These are phyloP conservation scores for Crenichthys baileyi DNA, from an alignment of 2,797 vertebrate species.

Conservation along the genomic window DNA sequence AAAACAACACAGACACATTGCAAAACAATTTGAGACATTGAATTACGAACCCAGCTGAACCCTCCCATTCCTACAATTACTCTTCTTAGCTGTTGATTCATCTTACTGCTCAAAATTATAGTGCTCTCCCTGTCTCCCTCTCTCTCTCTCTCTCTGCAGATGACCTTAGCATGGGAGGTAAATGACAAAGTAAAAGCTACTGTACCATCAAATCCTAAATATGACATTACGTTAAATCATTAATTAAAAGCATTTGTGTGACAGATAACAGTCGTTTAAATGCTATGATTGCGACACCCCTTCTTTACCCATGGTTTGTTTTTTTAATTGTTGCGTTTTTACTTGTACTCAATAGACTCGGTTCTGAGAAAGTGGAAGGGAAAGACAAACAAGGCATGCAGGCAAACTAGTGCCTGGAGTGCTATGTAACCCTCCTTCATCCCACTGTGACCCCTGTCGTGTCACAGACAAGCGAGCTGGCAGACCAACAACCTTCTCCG, in stretches of 20 bases:
- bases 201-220: background rate
- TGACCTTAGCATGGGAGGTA: background rate
- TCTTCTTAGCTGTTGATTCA: background rate
- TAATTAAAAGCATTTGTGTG: background rate
- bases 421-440: slow-evolving; percentile 39
- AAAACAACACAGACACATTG: background rate
- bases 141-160: too few relatives aligned
- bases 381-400: slow-evolving; percentile 9
- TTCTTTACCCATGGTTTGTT: background rate
- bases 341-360: slow-evolving; percentile 2
- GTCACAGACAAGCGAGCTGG: slow-evolving; percentile 41
- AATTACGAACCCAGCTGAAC: slow-evolving; percentile 5
- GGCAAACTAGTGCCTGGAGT: slow-evolving; percentile 38
- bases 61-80: background rate
- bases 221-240: background rate
- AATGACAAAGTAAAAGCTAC: background rate
- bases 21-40: background rate
- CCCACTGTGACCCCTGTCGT: slow-evolving; percentile 25
- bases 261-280: background rate
- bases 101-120: background rate
- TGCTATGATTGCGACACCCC: background rate
- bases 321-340: background rate
- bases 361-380: slow-evolving; percentile 26
- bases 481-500: slow-evolving; percentile 42
- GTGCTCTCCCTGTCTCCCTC: background rate